Evolutionary conservation across 23 tunicate species (phyloP), one percentile per base, ranked within the genome.

Genomic region (Ascidia mentula): DNA sequence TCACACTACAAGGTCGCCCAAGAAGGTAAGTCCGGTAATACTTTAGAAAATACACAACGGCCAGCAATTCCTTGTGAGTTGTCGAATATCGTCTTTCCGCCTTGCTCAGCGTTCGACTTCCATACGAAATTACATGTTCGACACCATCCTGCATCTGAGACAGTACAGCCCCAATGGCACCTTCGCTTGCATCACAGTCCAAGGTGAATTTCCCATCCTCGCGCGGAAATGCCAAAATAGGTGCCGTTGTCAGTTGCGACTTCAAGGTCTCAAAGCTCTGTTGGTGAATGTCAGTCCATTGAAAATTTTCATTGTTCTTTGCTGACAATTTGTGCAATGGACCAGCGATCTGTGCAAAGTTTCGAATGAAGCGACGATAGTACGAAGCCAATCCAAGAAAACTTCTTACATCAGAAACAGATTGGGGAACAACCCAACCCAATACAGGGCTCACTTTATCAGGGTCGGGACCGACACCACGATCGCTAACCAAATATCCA

Each of bases 91-190:
- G 31, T 32, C 71, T 18, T 53, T 78, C 82, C 28, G 36, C 40
- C 35, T 60, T 38, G 31, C 69, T 46, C 31, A 81, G 36, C 7
- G 69, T 33, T 22, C 73, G 53, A 34, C 85, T 71, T 18, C 77
- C 85, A 38, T 81, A 79, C 18, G 82, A 76, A 7, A 85, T 45
- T 9, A 81, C 85, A 18, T 42, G 36, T 37, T 73, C 45, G 28
- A 35, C 34, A 12, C 85, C 85, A 31, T 72, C 69, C 1, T 40
- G 69, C 36, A 71, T 31, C 36, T 82, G 79, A 35, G 46, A 61
- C 31, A 82, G 46, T 31, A 82, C 79, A 74, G 78, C 73, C 5
- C 79, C 86, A 6, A 82, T 42, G 6, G 86, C 79, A n/a, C 65
- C 24, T 53, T 26, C 65, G 65, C 65, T 53, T 3, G 65, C 65